Percentiles rank a stretch among this genome's conserved stretches.
Conservation (phyloP, 1,140 invertebrate genomes). For the Delia radicum region DNA sequence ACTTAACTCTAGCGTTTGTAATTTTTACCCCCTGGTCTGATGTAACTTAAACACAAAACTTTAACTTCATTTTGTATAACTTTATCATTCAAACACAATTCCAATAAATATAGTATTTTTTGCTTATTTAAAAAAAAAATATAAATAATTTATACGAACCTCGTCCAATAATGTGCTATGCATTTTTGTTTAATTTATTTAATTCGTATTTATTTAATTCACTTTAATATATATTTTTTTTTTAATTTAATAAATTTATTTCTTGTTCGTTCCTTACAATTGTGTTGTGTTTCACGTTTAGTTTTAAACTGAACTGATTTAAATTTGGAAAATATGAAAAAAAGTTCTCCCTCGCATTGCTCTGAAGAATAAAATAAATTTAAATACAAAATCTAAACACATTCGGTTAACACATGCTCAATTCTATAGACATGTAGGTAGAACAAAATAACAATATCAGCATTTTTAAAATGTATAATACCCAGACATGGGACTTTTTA, state of each 20-base stretch:
- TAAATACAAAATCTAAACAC: not conserved
- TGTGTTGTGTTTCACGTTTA: conserved; percentile 23
- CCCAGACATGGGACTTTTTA: no score
- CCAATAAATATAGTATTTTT: no score
- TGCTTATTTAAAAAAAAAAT: no score
- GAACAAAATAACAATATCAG: no score
- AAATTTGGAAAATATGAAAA: conserved; percentile 38
- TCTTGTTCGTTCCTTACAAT: conserved; percentile 6
- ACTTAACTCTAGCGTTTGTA: not conserved
- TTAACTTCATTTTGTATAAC: no score
- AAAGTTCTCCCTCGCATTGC: conserved; percentile 12
- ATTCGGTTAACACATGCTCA: not conserved
- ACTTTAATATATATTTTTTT: not conserved
- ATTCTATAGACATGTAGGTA: not conserved
- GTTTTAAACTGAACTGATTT: conserved; percentile 43
- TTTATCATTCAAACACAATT: no score
- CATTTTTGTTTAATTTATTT: conserved; percentile 36
- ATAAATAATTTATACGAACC: conserved; percentile 36
- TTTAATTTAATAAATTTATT: not conserved
- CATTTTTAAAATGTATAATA: no score
- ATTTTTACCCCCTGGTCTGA: not conserved
- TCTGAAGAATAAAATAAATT: conserved; percentile 8
- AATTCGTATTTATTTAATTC: not conserved
- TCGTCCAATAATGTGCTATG: conserved; percentile 52
- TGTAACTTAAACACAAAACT: not conserved